These are phyloP conservation scores for Ectobius pallidus DNA, from an alignment of 2,888 invertebrate genomes.

Conservation along the genomic window DNA sequence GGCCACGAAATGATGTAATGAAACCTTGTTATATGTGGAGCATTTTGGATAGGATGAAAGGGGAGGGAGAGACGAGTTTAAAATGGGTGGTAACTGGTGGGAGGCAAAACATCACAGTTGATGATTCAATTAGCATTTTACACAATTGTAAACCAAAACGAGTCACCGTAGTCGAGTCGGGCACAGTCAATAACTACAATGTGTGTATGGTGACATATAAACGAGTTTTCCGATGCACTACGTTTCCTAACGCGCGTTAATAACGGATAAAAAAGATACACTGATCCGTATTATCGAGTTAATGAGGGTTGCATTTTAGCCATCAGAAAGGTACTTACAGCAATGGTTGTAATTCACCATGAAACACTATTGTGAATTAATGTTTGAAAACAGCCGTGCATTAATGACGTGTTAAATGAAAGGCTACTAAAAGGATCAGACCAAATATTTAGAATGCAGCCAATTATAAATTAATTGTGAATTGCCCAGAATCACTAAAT, in stretches of 20 bases:
- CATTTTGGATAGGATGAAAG: not conserved
- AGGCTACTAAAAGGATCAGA: no score
- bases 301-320: not conserved
- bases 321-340: not conserved
- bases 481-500: no score
- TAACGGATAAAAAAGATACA: not conserved
- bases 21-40: constrained; percentile 29
- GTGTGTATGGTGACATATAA: not conserved
- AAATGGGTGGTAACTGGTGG: not conserved
- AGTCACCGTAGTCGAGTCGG: constrained; percentile 1
- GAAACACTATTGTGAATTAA: not conserved
- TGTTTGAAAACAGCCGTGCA: no score
- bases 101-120: constrained; percentile 34
- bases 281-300: not conserved
- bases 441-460: no score
- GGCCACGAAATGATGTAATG: constrained; percentile 35
- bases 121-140: constrained; percentile 42
- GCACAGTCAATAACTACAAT: constrained; percentile 25
- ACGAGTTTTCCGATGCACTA: not conserved
- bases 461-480: no score
- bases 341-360: not conserved
- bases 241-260: not conserved
- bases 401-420: no score
- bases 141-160: constrained; percentile 37
- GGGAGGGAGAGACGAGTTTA: not conserved